A percentile compares a stretch with the other conserved stretches of the same genome.
Conservation (phyloP, 2,113 vertebrate species). For the Recurvirostra avosetta region DNA sequence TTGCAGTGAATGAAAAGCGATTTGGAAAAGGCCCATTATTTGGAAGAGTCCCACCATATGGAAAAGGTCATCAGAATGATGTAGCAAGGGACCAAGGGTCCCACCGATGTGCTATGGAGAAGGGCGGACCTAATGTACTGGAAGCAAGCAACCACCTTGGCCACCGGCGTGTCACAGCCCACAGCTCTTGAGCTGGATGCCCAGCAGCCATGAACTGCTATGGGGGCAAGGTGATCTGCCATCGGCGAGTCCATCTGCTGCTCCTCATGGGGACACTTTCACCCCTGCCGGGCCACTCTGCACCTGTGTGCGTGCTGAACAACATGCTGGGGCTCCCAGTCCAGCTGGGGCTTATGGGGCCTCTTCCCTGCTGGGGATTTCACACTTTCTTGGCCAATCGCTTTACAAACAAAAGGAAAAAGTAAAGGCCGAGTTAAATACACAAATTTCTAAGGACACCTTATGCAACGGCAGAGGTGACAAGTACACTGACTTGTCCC, state of each 20-base stretch:
- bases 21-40: background rate
- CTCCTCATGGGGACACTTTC: rapidly evolving
- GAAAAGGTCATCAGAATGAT: background rate
- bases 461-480: background rate
- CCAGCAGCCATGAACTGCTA: background rate
- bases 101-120: background rate
- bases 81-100: background rate
- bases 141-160: background rate
- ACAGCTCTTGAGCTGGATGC: background rate
- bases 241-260: rapidly evolving
- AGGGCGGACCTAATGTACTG: rapidly evolving
- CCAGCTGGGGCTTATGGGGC: background rate
- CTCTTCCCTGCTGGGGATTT: background rate
- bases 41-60: background rate
- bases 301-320: rapidly evolving
- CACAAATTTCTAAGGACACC: background rate
- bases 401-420: background rate
- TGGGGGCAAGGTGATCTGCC: background rate
- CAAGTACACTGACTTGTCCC: background rate
- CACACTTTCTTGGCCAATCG: background rate
- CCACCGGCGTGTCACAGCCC: rapidly evolving
- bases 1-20: background rate
- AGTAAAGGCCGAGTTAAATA: background rate
- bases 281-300: rapidly evolving
- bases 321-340: background rate